Conservation (phyloP, 2,888 invertebrate species). For the Yponomeuta malinellus region DNA sequence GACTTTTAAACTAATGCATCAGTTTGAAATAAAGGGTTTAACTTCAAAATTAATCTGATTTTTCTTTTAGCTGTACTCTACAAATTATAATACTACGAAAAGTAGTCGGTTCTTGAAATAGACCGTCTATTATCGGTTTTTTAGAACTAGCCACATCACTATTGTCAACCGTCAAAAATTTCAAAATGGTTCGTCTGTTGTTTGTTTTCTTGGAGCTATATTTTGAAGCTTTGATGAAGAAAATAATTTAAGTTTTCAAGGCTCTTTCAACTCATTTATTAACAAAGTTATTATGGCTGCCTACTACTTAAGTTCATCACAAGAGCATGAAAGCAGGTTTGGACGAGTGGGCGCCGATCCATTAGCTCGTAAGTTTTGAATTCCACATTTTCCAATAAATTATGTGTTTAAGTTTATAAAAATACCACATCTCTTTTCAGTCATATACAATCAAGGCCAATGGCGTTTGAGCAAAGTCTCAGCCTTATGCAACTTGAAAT, state of each 20-base stretch:
- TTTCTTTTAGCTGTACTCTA: too few species aligned
- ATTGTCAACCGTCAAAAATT: not conserved
- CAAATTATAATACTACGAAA: too few species aligned
- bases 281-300: not conserved
- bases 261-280: not conserved
- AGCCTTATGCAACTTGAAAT: slow-evolving; percentile 53
- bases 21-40: too few species aligned
- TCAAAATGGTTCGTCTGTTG: not conserved
- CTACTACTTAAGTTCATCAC: not conserved
- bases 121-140: too few species aligned
- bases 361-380: slow-evolving; percentile 27
- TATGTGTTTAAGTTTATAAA: not conserved
- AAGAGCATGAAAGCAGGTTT: not conserved
- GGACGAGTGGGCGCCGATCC: slow-evolving; percentile 28
- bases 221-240: not conserved
- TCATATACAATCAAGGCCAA: slow-evolving; percentile 56
- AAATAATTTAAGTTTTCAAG: not conserved
- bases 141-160: not conserved
- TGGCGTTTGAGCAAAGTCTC: slow-evolving; percentile 60
- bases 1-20: too few species aligned
- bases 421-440: slow-evolving; percentile 32
- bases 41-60: too few species aligned
- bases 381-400: not conserved
- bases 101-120: too few species aligned
- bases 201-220: not conserved